Conservation (phyloP, 1,140 invertebrate species). For the Drosophila melanica region DNA sequence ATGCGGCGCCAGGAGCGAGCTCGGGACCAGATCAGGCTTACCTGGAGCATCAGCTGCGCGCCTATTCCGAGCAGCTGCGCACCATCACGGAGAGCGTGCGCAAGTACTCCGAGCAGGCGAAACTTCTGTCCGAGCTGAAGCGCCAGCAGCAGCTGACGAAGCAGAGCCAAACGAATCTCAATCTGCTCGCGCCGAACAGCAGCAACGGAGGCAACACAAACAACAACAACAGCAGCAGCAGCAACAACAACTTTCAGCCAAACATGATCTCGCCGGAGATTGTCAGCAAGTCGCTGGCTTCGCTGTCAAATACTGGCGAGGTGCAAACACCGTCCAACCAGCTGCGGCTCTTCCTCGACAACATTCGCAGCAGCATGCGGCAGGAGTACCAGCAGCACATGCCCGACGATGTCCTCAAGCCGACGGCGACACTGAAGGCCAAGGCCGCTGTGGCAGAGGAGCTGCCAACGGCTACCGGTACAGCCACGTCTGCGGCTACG, state of each 20-base stretch:
- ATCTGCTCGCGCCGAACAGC: constrained; percentile 55
- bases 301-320: constrained; percentile 57
- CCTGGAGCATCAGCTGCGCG: constrained; percentile 78
- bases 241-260: constrained; percentile 64
- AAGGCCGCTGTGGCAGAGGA: background rate
- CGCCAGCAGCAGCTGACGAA: constrained; percentile 79
- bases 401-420: constrained; percentile 76
- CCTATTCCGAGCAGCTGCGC: constrained; percentile 81
- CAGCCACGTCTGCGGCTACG: constrained; percentile 1
- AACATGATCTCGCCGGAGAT: constrained; percentile 83
- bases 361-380: constrained; percentile 82
- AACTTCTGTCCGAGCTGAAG: constrained; percentile 79
- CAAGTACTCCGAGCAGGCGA: constrained; percentile 83
- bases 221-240: constrained; percentile 26
- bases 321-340: constrained; percentile 80
- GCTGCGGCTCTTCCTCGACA: constrained; percentile 77
- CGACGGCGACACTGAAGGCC: constrained; percentile 46
- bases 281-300: constrained; percentile 78
- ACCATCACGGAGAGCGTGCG: constrained; percentile 83
- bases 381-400: constrained; percentile 79
- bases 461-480: background rate
- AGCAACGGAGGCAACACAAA: constrained; percentile 13
- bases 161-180: constrained; percentile 67
- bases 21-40: constrained; percentile 79
- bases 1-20: constrained; percentile 68